Percentiles rank a stretch among this genome's conserved stretches.
Conservation (phyloP, 2,113 vertebrate species). For the Chaetorhynchus papuensis region DNA sequence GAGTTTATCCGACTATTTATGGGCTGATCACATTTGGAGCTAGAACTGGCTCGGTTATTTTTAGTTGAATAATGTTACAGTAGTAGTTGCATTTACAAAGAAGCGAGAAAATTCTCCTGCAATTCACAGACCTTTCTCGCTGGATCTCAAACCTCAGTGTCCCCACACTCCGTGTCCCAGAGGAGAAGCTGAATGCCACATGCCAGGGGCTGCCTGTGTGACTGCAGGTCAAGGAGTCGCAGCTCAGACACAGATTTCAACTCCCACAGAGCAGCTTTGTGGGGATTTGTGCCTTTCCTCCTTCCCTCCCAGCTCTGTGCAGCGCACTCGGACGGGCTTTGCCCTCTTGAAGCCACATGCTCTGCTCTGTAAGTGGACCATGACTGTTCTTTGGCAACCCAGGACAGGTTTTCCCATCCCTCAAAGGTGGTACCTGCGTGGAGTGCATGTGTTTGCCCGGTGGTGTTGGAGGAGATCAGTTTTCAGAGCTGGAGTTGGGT, state of each 20-base stretch:
- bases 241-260: not conserved
- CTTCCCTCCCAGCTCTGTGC: not conserved
- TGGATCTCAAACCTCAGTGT: not conserved
- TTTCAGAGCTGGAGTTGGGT: not conserved
- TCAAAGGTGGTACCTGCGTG: accelerated
- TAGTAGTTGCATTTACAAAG: not conserved
- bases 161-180: accelerated
- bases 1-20: slow-evolving; percentile 34
- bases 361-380: not conserved
- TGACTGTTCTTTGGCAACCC: not conserved
- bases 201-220: not conserved
- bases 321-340: accelerated
- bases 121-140: not conserved
- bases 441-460: not conserved
- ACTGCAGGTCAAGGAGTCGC: not conserved
- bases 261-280: not conserved
- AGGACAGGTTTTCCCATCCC: not conserved
- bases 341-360: not conserved
- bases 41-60: slow-evolving; percentile 15
- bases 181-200: not conserved
- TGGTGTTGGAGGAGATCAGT: not conserved
- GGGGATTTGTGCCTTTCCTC: not conserved
- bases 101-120: not conserved
- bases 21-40: slow-evolving; percentile 41
- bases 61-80: not conserved